Base-by-base conservation (phyloP, 2,113 vertebrate species). In the Sakesphorus luctuosus region DNA sequence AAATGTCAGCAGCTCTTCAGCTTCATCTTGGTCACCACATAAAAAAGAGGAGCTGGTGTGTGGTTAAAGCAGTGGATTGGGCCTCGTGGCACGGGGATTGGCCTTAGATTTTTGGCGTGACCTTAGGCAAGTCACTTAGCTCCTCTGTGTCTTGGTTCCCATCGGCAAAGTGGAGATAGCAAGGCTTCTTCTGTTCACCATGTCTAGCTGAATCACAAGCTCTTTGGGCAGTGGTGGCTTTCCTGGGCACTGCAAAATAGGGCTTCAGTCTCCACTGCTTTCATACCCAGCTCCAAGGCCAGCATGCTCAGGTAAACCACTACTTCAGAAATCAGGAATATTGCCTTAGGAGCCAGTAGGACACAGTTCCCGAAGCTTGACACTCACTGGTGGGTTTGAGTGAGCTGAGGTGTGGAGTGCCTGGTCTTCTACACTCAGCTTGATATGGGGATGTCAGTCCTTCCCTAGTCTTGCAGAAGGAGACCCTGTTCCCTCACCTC, bases 51-150 rank as follows among this genome's bases (percentile, higher is more conserved):
- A 86, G 36, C 36, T 6, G 14, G 7, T 53, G 50, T 76, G 81
- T 89, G 78, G 35, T 86, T 88, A 43, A 53, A 31, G 47, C 40
- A 31, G 35, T 68, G 63, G 17, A 56, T n/a, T 56, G 13, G 43
- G 52, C 44, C 75, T 78, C 0, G 0, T 69, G 82, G 58, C 23
- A 7, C 52, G 84, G 74, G 46, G 33, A 11, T 33, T 88, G 56
- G 35, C 68, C 4, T 1, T 38, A 78, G 75, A 35, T 23, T 71
- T 80, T 50, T 74, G 52, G 31, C 61, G 38, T 84, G 69, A 61
- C 85, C 44, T 31, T 67, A 56, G 90, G 82, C 90, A 59, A 94
- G 75, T 59, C 50, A 44, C 35, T 77, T 56, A 24, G 28, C 77
- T 87, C 53, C 63, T 67, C 35, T 31, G 16, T 80, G 11, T 49